These are phyloP conservation scores for Propithecus perrieri DNA, from an alignment of 2,797 vertebrate genomes.

Conservation along the genomic window DNA sequence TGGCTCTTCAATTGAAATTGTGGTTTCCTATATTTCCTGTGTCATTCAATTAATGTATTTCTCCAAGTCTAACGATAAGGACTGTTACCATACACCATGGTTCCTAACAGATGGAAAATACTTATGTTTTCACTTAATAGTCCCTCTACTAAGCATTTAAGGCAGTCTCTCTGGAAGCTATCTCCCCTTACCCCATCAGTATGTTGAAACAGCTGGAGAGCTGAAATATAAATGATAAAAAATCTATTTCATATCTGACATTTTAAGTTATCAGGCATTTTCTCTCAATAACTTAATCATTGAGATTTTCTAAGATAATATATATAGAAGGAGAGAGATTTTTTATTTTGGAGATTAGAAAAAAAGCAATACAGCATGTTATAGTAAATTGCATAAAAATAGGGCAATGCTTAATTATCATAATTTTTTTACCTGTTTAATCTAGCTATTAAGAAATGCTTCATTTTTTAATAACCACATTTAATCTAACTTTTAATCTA, in stretches of 20 bases:
- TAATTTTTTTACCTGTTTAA: not conserved
- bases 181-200: not conserved
- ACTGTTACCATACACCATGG: not conserved
- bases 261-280: conserved; percentile 27
- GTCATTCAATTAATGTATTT: not conserved
- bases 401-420: not conserved
- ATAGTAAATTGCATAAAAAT: conserved; percentile 7
- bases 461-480: not conserved
- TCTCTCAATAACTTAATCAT: not conserved
- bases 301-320: not conserved
- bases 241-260: not conserved
- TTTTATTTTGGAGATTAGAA: not conserved
- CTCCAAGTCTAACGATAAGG: not conserved
- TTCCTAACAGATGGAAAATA: conserved; percentile 21
- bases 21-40: not conserved
- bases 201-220: not conserved
- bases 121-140: not conserved
- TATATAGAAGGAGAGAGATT: not conserved
- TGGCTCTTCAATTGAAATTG: not conserved
- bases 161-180: not conserved
- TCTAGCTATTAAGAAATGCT: not conserved
- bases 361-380: not conserved
- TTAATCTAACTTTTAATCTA: not conserved
- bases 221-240: not conserved
- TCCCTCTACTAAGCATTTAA: not conserved